These are phyloP conservation scores for Acrossocheilus fasciatus DNA, from an alignment of 2,797 vertebrate species.

Conservation along the genomic window DNA sequence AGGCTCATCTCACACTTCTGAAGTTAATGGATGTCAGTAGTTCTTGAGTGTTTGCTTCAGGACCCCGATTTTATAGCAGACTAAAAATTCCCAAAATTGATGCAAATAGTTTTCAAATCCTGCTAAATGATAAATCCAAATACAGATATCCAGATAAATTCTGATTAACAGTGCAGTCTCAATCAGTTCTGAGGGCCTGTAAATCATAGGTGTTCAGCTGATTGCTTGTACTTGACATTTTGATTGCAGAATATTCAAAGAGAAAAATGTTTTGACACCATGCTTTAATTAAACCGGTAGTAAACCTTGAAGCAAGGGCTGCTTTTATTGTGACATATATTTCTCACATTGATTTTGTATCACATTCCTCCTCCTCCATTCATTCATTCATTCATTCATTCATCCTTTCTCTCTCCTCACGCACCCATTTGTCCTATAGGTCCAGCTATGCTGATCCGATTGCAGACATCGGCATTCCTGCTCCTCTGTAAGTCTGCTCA, in stretches of 20 bases:
- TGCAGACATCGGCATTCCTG: conserved; percentile 32
- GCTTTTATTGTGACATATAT: not conserved
- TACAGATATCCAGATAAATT: not conserved
- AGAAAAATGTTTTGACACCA: not conserved
- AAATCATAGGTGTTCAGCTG: not conserved
- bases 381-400: not conserved
- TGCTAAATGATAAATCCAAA: not conserved
- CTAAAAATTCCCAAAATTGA: not conserved
- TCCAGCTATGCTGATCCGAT: conserved; percentile 30
- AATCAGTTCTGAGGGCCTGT: not conserved
- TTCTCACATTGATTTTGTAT: conserved; percentile 18
- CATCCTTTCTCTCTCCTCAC: not conserved
- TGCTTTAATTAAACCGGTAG: not conserved
- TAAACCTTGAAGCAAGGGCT: not conserved
- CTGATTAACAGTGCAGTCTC: not conserved
- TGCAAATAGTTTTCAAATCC: not conserved
- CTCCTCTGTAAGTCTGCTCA: conserved; percentile 55
- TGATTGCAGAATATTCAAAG: not conserved
- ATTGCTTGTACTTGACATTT: conserved; percentile 4
- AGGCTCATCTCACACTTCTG: conserved; percentile 1
- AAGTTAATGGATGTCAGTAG: not conserved
- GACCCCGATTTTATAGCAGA: not conserved
- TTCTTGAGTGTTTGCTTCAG: not conserved
- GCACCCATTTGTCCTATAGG: conserved; percentile 28
- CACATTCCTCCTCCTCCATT: not conserved